phyloP scores from a whole-genome alignment of 2,113 vertebrate genomes.

The Edolisoma coerulescens region DNA sequence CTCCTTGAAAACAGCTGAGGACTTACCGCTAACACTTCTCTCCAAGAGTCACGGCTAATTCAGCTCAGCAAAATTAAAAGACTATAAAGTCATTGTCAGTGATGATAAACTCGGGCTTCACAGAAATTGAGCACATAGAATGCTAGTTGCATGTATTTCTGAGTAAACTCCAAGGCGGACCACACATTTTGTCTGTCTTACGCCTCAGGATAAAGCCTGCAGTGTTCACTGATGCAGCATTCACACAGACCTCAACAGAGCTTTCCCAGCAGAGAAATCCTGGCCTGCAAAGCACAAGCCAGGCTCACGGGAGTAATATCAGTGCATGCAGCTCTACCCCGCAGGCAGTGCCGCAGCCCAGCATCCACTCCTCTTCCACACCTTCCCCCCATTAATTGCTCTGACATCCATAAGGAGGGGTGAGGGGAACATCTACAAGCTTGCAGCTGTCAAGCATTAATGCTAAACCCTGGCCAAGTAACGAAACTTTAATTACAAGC shows the following conservation, averaged over 20 bases:
- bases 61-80: not conserved
- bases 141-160: not conserved
- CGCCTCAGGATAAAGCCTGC: not conserved
- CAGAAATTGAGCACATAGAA: not conserved
- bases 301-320: not conserved
- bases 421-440: not conserved
- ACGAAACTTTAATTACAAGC: slow-evolving; percentile 48
- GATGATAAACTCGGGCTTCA: not conserved
- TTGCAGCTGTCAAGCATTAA: slow-evolving; percentile 43
- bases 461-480: slow-evolving; percentile 33
- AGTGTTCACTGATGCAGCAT: not conserved
- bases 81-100: not conserved
- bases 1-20: not conserved
- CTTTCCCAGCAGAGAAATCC: not conserved
- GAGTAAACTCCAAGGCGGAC: not conserved
- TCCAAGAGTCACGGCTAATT: not conserved
- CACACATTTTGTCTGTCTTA: not conserved
- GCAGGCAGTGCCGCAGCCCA: not conserved
- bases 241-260: not conserved
- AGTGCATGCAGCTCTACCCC: not conserved
- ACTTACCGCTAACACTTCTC: not conserved
- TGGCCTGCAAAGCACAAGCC: not conserved
- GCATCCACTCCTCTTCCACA: not conserved
- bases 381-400: slow-evolving; percentile 20
- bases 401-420: not conserved